These are phyloP conservation scores for Meiosimyza decipiens DNA, from an alignment of 2,888 invertebrate species.

Conservation along the genomic window DNA sequence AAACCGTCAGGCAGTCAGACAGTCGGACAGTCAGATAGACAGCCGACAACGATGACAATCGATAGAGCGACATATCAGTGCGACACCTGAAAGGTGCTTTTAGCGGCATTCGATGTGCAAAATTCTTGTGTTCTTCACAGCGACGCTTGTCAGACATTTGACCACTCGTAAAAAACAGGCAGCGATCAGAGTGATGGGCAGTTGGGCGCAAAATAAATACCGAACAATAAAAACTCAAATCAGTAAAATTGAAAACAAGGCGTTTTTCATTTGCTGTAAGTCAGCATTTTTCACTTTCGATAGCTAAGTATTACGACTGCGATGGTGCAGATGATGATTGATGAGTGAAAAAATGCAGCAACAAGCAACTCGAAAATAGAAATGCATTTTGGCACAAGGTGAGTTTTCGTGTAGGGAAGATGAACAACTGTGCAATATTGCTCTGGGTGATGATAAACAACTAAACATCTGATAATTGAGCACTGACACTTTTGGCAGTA, in stretches of 20 bases:
- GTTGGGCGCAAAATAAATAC: not conserved
- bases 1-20: conserved; percentile 8
- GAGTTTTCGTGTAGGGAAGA: not conserved
- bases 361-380: not conserved
- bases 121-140: conserved; percentile 20
- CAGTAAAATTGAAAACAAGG: too few relatives aligned
- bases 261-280: too few relatives aligned
- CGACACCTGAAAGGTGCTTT: conserved; percentile 56
- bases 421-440: too few relatives aligned
- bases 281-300: too few relatives aligned
- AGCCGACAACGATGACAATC: conserved; percentile 1
- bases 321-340: conserved; percentile 18
- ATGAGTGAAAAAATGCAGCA: conserved; percentile 18
- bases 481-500: too few relatives aligned
- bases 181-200: conserved; percentile 32
- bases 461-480: too few relatives aligned
- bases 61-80: conserved; percentile 19
- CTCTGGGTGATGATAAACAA: too few relatives aligned
- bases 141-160: conserved; percentile 11
- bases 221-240: too few relatives aligned
- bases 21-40: conserved; percentile 15
- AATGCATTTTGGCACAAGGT: conserved; percentile 21
- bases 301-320: too few relatives aligned
- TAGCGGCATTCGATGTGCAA: conserved; percentile 49
- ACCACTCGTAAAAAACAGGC: conserved; percentile 30